These are phyloP conservation scores for Carduelis carduelis DNA, from an alignment of 2,797 vertebrate species.

Conservation along the genomic window DNA sequence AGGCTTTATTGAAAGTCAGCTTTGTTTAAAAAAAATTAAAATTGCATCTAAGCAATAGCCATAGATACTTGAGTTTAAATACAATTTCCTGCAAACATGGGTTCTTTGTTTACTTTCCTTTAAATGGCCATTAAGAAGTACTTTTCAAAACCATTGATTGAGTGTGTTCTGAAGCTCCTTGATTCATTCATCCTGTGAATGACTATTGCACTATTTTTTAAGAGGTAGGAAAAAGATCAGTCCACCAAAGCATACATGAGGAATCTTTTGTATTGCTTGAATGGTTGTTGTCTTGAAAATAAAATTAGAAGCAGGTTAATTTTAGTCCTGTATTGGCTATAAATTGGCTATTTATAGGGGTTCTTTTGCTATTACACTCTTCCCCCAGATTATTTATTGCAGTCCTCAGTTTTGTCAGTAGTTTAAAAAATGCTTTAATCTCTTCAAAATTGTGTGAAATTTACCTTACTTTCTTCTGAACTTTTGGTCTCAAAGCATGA, in stretches of 20 bases:
- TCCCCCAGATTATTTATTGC: not conserved
- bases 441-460: not conserved
- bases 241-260: not conserved
- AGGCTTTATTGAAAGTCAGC: not conserved
- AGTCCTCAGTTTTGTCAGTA: not conserved
- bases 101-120: not conserved
- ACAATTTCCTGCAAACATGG: not conserved
- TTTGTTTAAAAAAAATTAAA: not conserved
- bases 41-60: not conserved
- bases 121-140: not conserved
- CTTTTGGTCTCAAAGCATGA: not conserved
- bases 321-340: not conserved
- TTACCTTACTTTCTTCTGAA: not conserved
- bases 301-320: not conserved
- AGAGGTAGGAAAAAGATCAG: not conserved
- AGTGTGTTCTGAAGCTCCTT: not conserved
- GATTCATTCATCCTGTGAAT: not conserved
- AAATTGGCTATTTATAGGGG: not conserved
- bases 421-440: not conserved
- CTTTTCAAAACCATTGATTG: not conserved
- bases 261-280: not conserved
- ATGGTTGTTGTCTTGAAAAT: not conserved
- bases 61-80: not conserved
- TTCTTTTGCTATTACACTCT: not conserved
- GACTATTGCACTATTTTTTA: not conserved